phyloP scores from a whole-genome alignment of 2,113 vertebrate species.

The Fulmarus glacialis region DNA sequence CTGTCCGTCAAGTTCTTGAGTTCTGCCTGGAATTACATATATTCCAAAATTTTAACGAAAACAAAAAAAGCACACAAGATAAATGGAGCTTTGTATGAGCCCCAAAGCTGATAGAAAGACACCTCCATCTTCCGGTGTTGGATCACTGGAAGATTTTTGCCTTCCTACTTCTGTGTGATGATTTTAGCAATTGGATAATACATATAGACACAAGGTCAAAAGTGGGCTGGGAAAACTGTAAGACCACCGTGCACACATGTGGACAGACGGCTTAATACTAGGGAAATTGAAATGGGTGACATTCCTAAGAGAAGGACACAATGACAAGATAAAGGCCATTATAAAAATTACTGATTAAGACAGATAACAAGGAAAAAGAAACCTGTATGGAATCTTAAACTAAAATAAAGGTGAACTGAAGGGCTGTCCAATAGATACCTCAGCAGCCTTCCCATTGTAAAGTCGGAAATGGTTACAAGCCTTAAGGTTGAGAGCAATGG shows the following conservation, averaged over 20 bases:
- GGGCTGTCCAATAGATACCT: conserved; percentile 78
- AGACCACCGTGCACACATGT: neutral
- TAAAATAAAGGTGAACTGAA: neutral
- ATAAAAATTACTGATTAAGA: neutral
- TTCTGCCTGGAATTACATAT: conserved; percentile 82
- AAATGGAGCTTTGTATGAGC: neutral
- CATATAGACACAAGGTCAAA: neutral
- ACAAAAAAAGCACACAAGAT: neutral
- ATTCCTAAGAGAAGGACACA: neutral
- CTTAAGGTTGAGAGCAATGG: conserved; percentile 96
- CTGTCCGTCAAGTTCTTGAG: conserved; percentile 93
- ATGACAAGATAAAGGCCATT: neutral
- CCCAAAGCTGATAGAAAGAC: neutral
- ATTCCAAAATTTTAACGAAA: conserved; percentile 22
- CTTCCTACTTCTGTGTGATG: neutral
- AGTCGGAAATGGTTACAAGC: conserved; percentile 97
- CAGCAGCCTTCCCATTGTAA: conserved; percentile 94
- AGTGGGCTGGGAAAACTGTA: neutral
- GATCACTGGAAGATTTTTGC: neutral
- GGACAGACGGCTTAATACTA: neutral
- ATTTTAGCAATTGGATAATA: neutral
- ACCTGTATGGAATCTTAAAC: neutral
- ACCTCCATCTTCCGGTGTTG: neutral
- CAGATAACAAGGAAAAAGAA: neutral
- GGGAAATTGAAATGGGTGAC: neutral